Evolutionary conservation across 2,888 invertebrate genomes (phyloP).

Genomic region (Bruchidius siliquastri): DNA sequence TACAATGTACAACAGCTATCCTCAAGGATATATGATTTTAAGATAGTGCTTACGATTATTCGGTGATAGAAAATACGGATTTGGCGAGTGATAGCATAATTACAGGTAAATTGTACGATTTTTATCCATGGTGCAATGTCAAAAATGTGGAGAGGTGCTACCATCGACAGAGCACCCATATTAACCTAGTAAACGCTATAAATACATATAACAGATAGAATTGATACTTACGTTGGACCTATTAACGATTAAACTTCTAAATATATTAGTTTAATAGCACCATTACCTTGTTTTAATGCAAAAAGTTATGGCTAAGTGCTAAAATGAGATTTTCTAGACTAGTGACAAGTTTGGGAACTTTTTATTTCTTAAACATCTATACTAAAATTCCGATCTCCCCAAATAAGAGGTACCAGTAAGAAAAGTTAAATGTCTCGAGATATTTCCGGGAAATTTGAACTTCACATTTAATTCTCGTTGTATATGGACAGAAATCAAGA

Average conservation of each 20-base stretch:
- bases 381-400: not conserved
- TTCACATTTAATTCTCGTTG: not conserved
- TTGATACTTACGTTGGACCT: conserved; percentile 16
- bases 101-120: not conserved
- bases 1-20: not conserved
- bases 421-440: not conserved
- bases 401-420: not conserved
- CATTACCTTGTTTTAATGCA: conserved; percentile 21
- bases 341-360: conserved; percentile 9
- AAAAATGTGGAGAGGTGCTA: conserved; percentile 17
- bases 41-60: not conserved
- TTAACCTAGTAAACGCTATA: not conserved
- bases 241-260: conserved; percentile 7
- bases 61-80: not conserved
- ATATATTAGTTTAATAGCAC: conserved; percentile 17
- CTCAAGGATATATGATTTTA: not conserved
- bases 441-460: not conserved
- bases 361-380: not conserved
- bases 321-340: conserved; percentile 15
- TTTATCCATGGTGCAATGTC: conserved; percentile 12
- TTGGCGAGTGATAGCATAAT: conserved; percentile 4
- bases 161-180: not conserved
- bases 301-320: conserved; percentile 6
- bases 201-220: not conserved
- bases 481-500: not conserved